Conservation (phyloP, 2,797 vertebrate genomes). For the Leptodactylus fallax region DNA sequence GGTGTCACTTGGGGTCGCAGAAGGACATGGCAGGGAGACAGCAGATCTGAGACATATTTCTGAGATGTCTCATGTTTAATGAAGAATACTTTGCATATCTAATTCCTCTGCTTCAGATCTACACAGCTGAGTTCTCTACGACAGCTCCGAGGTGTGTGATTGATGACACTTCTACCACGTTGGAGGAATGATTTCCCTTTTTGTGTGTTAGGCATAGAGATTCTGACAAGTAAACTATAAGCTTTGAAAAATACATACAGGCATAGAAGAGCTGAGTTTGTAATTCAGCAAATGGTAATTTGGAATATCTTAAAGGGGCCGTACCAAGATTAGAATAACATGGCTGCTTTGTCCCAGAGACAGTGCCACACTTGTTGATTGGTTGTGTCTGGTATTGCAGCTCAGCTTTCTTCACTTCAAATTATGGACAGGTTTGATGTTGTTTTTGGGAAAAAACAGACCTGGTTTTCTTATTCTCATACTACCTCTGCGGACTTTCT, state of each 20-base stretch:
- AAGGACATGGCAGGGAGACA: neutral
- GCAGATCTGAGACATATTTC: neutral
- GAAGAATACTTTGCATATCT: constrained; percentile 11
- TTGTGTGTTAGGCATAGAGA: neutral
- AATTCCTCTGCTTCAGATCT: neutral
- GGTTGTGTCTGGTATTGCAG: no score
- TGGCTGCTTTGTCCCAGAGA: no score
- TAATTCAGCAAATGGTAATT: neutral
- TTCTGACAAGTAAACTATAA: neutral
- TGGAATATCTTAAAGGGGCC: no score
- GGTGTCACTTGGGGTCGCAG: neutral
- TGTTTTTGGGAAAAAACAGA: no score
- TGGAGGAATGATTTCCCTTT: neutral
- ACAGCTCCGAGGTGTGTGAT: constrained; percentile 18
- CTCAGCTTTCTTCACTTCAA: no score
- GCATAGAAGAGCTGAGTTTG: neutral
- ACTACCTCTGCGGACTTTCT: no score
- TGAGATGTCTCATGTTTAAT: constrained; percentile 20
- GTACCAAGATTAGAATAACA: no score
- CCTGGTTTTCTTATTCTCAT: no score
- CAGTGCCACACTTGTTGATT: no score
- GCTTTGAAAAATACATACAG: no score
- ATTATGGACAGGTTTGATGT: no score
- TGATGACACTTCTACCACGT: neutral
- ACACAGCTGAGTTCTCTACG: neutral